Percentiles rank a stretch among this genome's conserved stretches.
Conservation (phyloP, 2,888 invertebrate genomes). For the Parnassius orleans region DNA sequence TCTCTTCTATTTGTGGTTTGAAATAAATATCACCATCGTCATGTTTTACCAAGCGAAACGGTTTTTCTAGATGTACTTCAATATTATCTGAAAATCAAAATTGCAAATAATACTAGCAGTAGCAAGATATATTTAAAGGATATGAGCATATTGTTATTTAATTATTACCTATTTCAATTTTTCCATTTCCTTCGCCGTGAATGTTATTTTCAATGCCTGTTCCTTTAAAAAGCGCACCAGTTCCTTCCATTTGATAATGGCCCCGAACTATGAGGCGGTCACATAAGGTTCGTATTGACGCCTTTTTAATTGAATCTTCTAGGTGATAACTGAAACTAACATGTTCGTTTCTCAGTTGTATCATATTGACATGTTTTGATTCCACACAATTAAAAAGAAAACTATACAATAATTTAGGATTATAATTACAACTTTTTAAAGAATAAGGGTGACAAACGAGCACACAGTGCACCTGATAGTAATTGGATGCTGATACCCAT, state of each 20-base stretch:
- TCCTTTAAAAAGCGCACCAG: slow-evolving; percentile 5
- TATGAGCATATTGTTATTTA: too few species aligned
- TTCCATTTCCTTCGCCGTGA: slow-evolving; percentile 16
- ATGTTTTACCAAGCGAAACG: slow-evolving; percentile 1
- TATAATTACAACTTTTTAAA: too few species aligned
- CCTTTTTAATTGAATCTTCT: neutral
- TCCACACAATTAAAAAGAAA: too few species aligned
- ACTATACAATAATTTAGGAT: too few species aligned
- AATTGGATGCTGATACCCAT: too few species aligned
- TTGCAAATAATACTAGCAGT: neutral
- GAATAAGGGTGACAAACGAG: too few species aligned
- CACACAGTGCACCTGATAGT: too few species aligned
- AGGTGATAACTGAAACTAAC: too few species aligned
- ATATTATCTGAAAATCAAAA: slow-evolving; percentile 13
- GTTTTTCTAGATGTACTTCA: slow-evolving; percentile 10
- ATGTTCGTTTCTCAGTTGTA: too few species aligned
- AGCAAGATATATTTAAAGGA: too few species aligned
- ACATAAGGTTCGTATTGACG: slow-evolving; percentile 2
- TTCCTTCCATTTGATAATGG: slow-evolving; percentile 4
- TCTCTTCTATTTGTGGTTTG: slow-evolving; percentile 3
- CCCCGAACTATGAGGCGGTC: slow-evolving; percentile 6
- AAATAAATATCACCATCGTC: slow-evolving; percentile 7
- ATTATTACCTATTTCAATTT: slow-evolving; percentile 13
- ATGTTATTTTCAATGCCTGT: neutral
- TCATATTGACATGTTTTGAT: too few species aligned